These are phyloP conservation scores for Mormyrops attenuatus DNA, from an alignment of 2,797 vertebrate species.

Conservation along the genomic window DNA sequence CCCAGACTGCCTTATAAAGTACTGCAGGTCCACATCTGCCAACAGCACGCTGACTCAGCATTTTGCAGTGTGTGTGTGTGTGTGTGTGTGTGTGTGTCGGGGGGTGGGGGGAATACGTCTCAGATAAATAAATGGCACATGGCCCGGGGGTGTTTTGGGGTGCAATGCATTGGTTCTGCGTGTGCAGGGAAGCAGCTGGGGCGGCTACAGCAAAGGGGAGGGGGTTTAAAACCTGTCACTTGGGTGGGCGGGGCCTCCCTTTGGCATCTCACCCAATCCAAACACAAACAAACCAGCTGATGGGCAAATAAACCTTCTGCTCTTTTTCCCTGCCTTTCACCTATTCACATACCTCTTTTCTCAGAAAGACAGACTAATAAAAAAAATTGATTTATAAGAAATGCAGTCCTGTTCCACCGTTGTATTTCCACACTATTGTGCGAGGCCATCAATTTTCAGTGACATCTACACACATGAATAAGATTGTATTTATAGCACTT, in stretches of 20 bases:
- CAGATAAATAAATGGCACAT: neutral
- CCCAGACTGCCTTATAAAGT: conserved; percentile 3
- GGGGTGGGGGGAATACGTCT: neutral
- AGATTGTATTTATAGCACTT: neutral
- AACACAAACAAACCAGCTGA: neutral
- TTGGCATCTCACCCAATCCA: neutral
- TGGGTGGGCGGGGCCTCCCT: neutral
- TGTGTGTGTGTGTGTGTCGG: neutral
- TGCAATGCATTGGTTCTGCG: neutral
- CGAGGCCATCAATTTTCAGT: neutral
- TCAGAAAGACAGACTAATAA: neutral
- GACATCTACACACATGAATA: neutral
- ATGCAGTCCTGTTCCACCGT: neutral
- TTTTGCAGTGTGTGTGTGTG: neutral
- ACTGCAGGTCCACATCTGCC: neutral
- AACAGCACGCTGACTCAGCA: neutral
- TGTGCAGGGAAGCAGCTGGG: neutral
- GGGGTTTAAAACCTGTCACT: neutral
- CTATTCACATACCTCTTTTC: neutral
- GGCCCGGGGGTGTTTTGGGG: neutral
- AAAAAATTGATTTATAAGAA: neutral
- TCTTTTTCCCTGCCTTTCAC: neutral
- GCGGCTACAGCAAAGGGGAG: neutral
- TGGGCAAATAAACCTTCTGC: neutral
- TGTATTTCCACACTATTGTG: neutral